These are phyloP conservation scores for Sinocyclocheilus rhinocerous DNA, from an alignment of 2,113 vertebrate genomes.

Conservation along the genomic window DNA sequence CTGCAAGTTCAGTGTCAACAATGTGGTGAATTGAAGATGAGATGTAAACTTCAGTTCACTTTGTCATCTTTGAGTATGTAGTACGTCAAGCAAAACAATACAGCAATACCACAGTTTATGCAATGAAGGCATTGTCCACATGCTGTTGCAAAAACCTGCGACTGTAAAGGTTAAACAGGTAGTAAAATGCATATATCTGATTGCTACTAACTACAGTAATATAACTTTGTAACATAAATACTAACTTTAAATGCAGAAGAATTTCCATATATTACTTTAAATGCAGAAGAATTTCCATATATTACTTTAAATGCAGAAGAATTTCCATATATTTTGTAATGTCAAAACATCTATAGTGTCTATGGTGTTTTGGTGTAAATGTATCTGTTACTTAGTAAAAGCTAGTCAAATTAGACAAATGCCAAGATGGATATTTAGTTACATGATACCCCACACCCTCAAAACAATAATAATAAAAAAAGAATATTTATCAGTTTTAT, in stretches of 20 bases:
- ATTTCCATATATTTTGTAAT: too few relatives aligned
- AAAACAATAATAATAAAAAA: background rate
- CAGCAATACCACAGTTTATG: constrained; percentile 7
- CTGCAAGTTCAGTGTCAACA: background rate
- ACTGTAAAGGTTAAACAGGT: background rate
- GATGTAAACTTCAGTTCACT: constrained; percentile 1
- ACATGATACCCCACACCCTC: background rate
- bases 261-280: too few relatives aligned
- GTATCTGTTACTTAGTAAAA: background rate
- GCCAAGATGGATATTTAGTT: background rate
- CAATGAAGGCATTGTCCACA: background rate
- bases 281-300: too few relatives aligned
- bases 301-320: too few relatives aligned
- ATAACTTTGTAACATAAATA: background rate
- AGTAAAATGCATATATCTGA: background rate
- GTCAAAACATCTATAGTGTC: too few relatives aligned
- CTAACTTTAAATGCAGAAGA: too few relatives aligned
- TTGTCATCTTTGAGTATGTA: background rate
- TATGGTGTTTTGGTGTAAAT: background rate
- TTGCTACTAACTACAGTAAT: background rate
- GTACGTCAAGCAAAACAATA: background rate
- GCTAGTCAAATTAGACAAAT: background rate
- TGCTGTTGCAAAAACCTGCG: background rate
- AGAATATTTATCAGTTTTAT: too few relatives aligned
- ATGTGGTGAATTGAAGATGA: constrained; percentile 8